phyloP scores from a whole-genome alignment of 1,140 invertebrate species.

The Cyclargus thomasi region DNA sequence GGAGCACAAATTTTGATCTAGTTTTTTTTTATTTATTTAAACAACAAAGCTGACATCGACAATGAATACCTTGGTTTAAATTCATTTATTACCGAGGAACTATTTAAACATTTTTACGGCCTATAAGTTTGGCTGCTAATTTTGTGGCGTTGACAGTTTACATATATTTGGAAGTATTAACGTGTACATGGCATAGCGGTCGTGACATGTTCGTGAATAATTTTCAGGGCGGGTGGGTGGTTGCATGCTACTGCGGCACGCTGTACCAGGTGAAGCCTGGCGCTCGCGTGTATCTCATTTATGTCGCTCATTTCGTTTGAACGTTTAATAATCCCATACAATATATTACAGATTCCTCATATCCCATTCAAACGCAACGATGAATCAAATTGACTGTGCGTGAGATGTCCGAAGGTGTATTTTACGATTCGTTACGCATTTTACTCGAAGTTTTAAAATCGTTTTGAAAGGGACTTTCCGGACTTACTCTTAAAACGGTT shows the following conservation, averaged over 20 bases:
- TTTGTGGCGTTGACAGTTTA: too few species aligned
- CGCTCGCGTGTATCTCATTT: conserved; percentile 45
- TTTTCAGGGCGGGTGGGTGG: conserved; percentile 15
- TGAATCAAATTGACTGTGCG: neutral
- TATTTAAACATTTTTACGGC: too few species aligned
- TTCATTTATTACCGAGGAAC: too few species aligned
- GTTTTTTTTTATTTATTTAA: too few species aligned
- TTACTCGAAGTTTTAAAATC: too few species aligned
- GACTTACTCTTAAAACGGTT: too few species aligned
- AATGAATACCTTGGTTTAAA: too few species aligned
- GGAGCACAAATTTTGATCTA: too few species aligned
- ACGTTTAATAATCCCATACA: conserved; percentile 1
- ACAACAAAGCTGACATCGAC: too few species aligned
- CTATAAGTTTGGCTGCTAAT: too few species aligned
- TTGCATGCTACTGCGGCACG: conserved; percentile 59
- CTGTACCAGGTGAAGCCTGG: conserved; percentile 53
- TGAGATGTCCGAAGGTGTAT: neutral
- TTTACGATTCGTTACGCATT: neutral
- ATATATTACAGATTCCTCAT: neutral
- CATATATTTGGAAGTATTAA: too few species aligned
- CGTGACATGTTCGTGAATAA: neutral
- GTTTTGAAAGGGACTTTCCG: too few species aligned
- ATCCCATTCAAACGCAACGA: neutral
- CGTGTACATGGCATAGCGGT: neutral
- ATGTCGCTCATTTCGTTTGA: conserved; percentile 5